Base-by-base conservation (phyloP, 2,888 invertebrate genomes). In the Metallyticus violacea region DNA sequence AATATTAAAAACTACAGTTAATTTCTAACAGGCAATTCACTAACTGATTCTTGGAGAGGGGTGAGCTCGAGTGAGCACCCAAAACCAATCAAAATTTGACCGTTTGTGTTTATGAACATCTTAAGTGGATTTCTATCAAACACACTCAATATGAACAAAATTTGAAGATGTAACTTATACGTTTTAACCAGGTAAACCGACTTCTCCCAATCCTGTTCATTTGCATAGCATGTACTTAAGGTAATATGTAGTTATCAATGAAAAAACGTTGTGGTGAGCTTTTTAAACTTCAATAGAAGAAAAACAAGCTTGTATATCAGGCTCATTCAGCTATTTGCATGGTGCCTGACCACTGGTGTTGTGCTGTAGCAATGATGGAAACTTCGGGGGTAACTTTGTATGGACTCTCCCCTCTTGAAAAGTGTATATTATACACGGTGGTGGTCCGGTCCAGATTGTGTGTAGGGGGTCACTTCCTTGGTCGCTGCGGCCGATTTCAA, bases 401-500 rank as follows among this genome's bases (percentile, higher is more conserved):
- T 83, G 77, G 27, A 15, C 15, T 22, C n/a, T 28, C 77, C 25
- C n/a, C 28, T 28, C 77, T 30, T 30, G 25, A 29, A 7, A 5
- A 22, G 26, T n/a, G 80, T 27, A 80, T 26, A 76, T 22, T 62
- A 62, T 62, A 62, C 40, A 15, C 40, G 40, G 40, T 62, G 76
- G 26, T 40, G 27, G n/a, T 82, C 62, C 76, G 26, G 62, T 62
- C 26, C 30, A 82, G 62, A 27, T 62, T 26, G 82, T 82, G 76
- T 82, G 40, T 40, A 62, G 26, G 25, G 82, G 9, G 26, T 26
- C 26, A 82, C 83, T 77, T 83, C 83, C 77, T 83, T 83, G 83
- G 83, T 77, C 83, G 77, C 26, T 83, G 83, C 27, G 83, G 83
- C 77, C 77, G 81, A 85, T 87, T 87, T 87, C 87, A 81, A 87